Percentiles rank a stretch among this genome's conserved stretches.
Evolutionary conservation across 2,113 vertebrate genomes (phyloP).

Genomic region (Rousettus leschenaultii): DNA sequence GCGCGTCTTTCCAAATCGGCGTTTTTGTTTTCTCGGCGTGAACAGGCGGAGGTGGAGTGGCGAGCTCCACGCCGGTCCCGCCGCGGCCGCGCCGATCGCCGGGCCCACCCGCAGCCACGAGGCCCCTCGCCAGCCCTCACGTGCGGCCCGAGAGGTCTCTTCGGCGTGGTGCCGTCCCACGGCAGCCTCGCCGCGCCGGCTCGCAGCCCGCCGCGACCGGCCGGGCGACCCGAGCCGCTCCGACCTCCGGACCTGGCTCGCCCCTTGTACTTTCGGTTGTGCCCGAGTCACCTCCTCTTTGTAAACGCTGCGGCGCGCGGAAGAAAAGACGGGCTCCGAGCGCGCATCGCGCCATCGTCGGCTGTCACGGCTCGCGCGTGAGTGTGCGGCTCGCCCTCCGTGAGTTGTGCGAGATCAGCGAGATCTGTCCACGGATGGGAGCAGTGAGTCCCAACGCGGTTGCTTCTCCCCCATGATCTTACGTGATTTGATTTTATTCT

Average conservation of each 20-base stretch:
- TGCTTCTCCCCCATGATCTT: conserved; percentile 74
- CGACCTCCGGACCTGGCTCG: conserved; percentile 66
- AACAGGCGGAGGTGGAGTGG: neutral
- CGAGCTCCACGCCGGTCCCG: neutral
- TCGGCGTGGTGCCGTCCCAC: conserved; percentile 50
- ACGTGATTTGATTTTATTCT: conserved; percentile 78
- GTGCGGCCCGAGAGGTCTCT: neutral
- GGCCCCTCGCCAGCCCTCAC: neutral
- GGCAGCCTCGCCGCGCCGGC: conserved; percentile 22
- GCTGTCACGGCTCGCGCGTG: conserved; percentile 66
- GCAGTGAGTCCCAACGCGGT: conserved; percentile 61
- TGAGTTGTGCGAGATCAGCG: conserved; percentile 71
- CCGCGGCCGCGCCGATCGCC: neutral
- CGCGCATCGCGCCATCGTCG: conserved; percentile 70
- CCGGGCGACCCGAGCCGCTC: conserved; percentile 61
- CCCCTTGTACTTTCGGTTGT: conserved; percentile 69
- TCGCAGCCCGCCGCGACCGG: neutral
- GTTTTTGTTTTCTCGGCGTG: neutral
- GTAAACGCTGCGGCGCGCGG: conserved; percentile 66
- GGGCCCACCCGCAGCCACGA: neutral
- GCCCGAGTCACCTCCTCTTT: conserved; percentile 72
- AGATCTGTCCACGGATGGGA: conserved; percentile 77
- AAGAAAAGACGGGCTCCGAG: conserved; percentile 70
- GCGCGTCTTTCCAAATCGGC: neutral
- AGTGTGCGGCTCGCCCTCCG: conserved; percentile 57